Conservation (phyloP, 2,888 invertebrate genomes). For the Lepidocyrtinus sp. region DNA sequence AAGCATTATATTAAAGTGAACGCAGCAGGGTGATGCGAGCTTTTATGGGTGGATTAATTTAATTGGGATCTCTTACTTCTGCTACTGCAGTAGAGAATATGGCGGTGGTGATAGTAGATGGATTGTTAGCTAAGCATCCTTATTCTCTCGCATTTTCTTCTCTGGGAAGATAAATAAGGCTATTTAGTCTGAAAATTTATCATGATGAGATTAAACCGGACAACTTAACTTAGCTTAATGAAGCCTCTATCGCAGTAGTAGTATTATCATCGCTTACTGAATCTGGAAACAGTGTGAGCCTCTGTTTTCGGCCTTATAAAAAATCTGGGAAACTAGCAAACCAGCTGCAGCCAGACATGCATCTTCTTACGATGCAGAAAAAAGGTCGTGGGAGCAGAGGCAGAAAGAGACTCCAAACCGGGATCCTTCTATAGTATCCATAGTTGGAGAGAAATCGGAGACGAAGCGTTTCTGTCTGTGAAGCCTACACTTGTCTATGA, state of each 20-base stretch:
- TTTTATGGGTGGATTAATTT: conserved; percentile 70
- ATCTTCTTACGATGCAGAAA: conserved; percentile 17
- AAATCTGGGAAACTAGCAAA: conserved; percentile 25
- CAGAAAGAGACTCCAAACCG: too few species aligned
- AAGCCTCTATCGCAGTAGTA: conserved; percentile 44
- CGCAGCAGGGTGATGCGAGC: conserved; percentile 60
- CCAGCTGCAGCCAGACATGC: conserved; percentile 24
- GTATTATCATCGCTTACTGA: conserved; percentile 31
- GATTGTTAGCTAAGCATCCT: conserved; percentile 27
- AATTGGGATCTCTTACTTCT: conserved; percentile 68
- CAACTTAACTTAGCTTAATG: conserved; percentile 63
- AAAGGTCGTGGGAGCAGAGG: conserved; percentile 43
- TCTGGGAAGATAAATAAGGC: conserved; percentile 69
- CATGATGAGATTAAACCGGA: conserved; percentile 69
- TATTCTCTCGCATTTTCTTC: conserved; percentile 26
- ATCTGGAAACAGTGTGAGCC: too few species aligned
- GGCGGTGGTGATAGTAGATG: background rate
- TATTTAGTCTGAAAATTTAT: conserved; percentile 69
- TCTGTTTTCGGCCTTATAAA: too few species aligned
- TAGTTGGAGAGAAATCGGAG: too few species aligned
- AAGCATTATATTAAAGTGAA: conserved; percentile 27
- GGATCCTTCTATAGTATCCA: too few species aligned
- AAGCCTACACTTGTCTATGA: conserved; percentile 9
- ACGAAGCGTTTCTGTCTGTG: too few species aligned
- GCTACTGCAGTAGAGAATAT: background rate